Evolutionary conservation across 2,888 invertebrate genomes (phyloP), one percentile per base, ranked within the genome.

Genomic region (Sinohyriopsis cumingii): DNA sequence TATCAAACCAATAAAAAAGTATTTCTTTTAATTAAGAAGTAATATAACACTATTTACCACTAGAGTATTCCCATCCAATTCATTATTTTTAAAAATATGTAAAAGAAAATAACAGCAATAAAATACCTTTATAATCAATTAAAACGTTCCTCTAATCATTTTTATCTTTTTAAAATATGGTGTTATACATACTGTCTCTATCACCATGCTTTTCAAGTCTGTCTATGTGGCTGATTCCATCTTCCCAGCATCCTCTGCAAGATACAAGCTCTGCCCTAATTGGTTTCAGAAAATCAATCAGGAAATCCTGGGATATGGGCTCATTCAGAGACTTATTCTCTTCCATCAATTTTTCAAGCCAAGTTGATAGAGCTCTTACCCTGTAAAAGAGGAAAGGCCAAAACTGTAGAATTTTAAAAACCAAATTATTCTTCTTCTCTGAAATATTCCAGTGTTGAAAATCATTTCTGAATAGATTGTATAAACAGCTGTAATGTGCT

Each of bases 211-310:
- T 76, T 33, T 61, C 59, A 24, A 72, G 61, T 63, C 72, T 76
- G 45, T 80, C 76, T 12, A 84, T 73, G 22, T 82, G 78, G 59
- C 57, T 75, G 20, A 80, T 56, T 54, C 82, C 82, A 63, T 85
- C 85, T 57, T 85, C 84, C 82, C 82, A 85, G 68, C 87, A 87
- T 28, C 83, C 84, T 69, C 78, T 78, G 72, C 87, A 84, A 9
- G 87, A 84, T 20, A 79, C 80, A 18, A 87, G 77, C 72, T 87
- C 86, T 54, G 80, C 79, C 72, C 78, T 82, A 55, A 87, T 79
- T 70, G 79, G 77, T 67, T 79, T 72, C 68, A 86, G 74, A 55
- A 83, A 67, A 6, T 63, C 59, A 22, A 60, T 45, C 3, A 75
- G 28, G 19, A 65, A 64, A 9, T 78, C 77, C 59, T 73, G 67